These are phyloP conservation scores for Pteropus alecto DNA, from an alignment of 2,113 vertebrate genomes.

Conservation along the genomic window DNA sequence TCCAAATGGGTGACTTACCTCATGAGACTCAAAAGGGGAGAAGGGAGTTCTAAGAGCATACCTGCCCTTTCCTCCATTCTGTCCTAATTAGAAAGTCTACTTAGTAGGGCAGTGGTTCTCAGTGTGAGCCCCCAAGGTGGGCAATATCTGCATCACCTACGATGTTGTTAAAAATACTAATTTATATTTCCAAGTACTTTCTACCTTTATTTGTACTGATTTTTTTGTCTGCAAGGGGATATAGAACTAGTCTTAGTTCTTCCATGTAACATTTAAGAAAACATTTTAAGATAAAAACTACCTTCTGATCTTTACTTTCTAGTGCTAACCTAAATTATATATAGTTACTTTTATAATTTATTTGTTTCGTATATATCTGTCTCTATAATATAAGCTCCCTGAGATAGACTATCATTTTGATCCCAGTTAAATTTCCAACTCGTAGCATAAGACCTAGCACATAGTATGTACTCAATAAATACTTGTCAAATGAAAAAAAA, in stretches of 20 bases:
- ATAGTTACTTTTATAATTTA: constrained; percentile 51
- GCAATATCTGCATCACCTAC: neutral
- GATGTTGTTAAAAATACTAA: neutral
- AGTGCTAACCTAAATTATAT: constrained; percentile 6
- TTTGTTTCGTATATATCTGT: constrained; percentile 37
- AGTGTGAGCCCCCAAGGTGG: neutral
- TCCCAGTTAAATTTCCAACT: neutral
- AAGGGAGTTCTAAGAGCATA: neutral
- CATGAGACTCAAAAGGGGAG: neutral
- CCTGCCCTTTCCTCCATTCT: neutral
- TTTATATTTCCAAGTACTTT: neutral
- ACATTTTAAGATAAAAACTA: constrained; percentile 40
- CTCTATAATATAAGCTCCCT: constrained; percentile 12
- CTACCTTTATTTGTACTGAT: neutral
- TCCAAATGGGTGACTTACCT: neutral
- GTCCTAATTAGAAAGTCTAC: neutral
- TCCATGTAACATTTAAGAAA: neutral
- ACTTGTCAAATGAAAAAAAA: constrained; percentile 13
- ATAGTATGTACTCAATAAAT: neutral
- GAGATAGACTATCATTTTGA: neutral
- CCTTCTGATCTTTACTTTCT: constrained; percentile 23
- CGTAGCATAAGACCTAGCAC: neutral
- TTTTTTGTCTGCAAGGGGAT: neutral
- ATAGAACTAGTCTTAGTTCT: constrained; percentile 4
- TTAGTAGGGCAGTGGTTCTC: neutral